Base-by-base conservation (phyloP, 2,797 vertebrate genomes). In the Falco berigora region DNA sequence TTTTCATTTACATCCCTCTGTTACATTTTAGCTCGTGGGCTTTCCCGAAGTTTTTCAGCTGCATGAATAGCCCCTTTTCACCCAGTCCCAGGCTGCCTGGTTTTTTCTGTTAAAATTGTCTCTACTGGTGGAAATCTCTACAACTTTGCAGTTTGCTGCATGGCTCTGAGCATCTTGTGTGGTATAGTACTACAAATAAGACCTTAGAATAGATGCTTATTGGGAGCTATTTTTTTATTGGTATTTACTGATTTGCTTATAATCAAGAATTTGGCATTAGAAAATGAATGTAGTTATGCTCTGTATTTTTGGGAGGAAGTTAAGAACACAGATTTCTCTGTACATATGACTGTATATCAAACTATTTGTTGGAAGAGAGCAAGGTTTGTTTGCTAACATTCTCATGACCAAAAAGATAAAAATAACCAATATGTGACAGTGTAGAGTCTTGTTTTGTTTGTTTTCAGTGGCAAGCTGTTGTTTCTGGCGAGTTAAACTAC, bases 391-490 rank as follows among this genome's bases (percentile, higher is more conserved):
- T 96, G 64, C 64, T 71, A 82, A 92, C 86, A 47, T 82, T 76
- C 59, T 82, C 27, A 58, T 77, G 77, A 74, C 52, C 52, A 82
- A 69, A 3, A 71, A 61, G 83, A 79, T 74, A 95, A 96, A 95
- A 97, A 94, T 93, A 94, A 86, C 53, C 14, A 22, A 9, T 71
- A 82, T 86, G 8, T 85, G 77, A 62, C 82, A 87, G 1, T 69
- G 34, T 61, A 79, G 38, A 94, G 20, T 50, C 58, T 94, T 81
- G 46, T 69, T 94, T 96, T 92, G 74, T 84, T 91, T 96, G 87
- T 12, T 88, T 95, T 85, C 74, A 76, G 32, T 38, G 27, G 52
- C 93, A 96, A 95, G 93, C 90, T 96, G 88, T 92, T 96, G 56
- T 23, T 94, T 95, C 82, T 68, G 88, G 88, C 9, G 2, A 78